These are phyloP conservation scores for Thamnophis elegans DNA, from an alignment of 2,797 vertebrate species.

Conservation along the genomic window DNA sequence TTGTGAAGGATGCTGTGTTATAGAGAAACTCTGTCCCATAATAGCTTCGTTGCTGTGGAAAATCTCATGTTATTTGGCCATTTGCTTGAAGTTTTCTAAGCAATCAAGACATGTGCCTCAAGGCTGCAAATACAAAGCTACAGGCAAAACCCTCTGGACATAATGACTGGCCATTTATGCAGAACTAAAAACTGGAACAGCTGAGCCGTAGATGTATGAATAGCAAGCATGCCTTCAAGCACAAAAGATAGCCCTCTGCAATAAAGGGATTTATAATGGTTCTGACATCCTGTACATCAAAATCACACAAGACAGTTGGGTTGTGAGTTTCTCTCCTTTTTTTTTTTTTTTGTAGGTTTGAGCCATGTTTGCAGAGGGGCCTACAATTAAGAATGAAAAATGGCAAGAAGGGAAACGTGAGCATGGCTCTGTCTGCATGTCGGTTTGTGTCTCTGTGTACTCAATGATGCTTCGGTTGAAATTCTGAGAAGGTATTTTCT, in stretches of 20 bases:
- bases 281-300: constrained; percentile 74
- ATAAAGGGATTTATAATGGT: constrained; percentile 66
- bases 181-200: constrained; percentile 77
- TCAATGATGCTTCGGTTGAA: constrained; percentile 40
- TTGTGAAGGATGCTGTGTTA: constrained; percentile 72
- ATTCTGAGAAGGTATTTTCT: constrained; percentile 40
- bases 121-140: constrained; percentile 75
- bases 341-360: constrained; percentile 55
- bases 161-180: constrained; percentile 75
- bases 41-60: constrained; percentile 74
- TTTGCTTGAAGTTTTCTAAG: constrained; percentile 70
- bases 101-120: constrained; percentile 76
- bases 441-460: not conserved
- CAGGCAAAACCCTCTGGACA: constrained; percentile 75
- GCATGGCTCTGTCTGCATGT: constrained; percentile 5
- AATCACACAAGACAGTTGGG: constrained; percentile 58
- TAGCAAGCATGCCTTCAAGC: constrained; percentile 71
- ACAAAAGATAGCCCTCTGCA: constrained; percentile 69
- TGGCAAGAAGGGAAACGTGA: constrained; percentile 38
- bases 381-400: constrained; percentile 62
- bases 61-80: constrained; percentile 74
- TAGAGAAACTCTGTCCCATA: constrained; percentile 72
- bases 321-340: constrained; percentile 55
- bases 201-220: constrained; percentile 74
- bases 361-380: constrained; percentile 47